A percentile compares a stretch with the other conserved stretches of the same genome.
Evolutionary conservation across 2,797 vertebrate species (phyloP).

Genomic region (Kryptopterus vitreolus): DNA sequence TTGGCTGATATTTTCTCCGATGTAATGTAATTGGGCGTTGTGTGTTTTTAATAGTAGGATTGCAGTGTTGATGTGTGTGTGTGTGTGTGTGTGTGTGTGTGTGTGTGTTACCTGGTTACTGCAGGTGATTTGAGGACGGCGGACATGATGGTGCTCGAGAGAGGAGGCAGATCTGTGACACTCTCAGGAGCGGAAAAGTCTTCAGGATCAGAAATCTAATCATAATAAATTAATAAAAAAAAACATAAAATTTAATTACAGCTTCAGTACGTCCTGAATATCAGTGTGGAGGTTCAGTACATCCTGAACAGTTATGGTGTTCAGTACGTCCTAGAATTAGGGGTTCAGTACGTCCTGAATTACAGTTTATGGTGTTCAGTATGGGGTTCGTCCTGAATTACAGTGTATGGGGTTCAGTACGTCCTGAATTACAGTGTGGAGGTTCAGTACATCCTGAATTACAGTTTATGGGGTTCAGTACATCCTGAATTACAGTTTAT

Average conservation of each 20-base stretch:
- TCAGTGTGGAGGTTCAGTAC: background rate
- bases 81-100: conserved; percentile 4
- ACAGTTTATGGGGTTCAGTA: no score
- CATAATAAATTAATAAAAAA: background rate
- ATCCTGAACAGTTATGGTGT: background rate
- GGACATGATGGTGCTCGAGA: conserved; percentile 80
- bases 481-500: no score
- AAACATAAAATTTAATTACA: no score
- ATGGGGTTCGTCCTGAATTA: no score
- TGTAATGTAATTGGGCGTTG: no score
- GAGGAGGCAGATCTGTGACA: conserved; percentile 81
- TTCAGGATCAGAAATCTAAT: conserved; percentile 74
- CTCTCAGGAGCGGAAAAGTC: conserved; percentile 73
- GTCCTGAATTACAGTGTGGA: no score
- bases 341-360: background rate
- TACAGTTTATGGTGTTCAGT: background rate
- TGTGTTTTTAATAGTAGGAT: no score
- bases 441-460: no score
- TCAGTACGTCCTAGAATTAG: no score
- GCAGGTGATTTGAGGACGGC: conserved; percentile 74
- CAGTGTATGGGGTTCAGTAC: no score
- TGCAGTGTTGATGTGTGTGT: background rate
- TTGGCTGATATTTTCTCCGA: no score
- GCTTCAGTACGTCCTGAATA: background rate
- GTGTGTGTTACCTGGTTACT: conserved; percentile 78